Evolutionary conservation across 2,888 invertebrate species (phyloP).

Genomic region (Physocephala rufipes): DNA sequence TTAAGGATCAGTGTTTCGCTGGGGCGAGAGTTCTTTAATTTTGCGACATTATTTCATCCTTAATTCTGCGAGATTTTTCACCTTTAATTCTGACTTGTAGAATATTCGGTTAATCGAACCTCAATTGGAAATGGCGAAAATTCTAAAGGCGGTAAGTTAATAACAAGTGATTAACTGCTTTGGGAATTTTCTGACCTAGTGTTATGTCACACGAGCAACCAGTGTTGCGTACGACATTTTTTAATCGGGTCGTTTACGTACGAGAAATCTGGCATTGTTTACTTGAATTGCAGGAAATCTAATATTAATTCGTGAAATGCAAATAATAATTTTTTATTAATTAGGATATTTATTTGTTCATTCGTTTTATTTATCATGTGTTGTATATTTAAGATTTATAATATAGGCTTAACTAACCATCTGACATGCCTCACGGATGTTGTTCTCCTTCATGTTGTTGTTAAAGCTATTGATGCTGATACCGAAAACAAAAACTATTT

Average conservation of each 20-base stretch:
- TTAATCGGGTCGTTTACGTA: background rate
- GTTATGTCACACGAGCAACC: conserved; percentile 43
- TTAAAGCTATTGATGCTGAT: too few species aligned
- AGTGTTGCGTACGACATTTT: too few species aligned
- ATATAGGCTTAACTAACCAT: too few species aligned
- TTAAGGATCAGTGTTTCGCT: too few species aligned
- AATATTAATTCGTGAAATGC: too few species aligned
- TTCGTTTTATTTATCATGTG: conserved; percentile 7
- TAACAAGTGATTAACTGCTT: background rate
- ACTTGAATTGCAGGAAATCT: too few species aligned
- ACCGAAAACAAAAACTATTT: too few species aligned
- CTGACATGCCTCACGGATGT: too few species aligned
- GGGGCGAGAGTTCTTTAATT: too few species aligned
- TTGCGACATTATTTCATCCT: background rate
- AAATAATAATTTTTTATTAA: too few species aligned
- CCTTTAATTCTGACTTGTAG: background rate
- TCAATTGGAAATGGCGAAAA: conserved; percentile 52
- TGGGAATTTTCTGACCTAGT: conserved; percentile 17
- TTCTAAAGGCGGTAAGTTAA: conserved; percentile 54
- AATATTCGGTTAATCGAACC: background rate
- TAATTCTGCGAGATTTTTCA: background rate
- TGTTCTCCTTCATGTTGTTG: too few species aligned
- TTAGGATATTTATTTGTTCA: too few species aligned
- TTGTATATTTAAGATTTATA: background rate
- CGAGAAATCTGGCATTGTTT: background rate